Evolutionary conservation across 1,140 invertebrate genomes (phyloP).

Genomic region (silkworm (Bombyx mori)): ASM3026992v2 NC_085126.1:9339501-9340000

Average conservation of each 20-base stretch:
- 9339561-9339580: slow-evolving; percentile 46
- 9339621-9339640: slow-evolving; percentile 53
- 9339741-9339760: slow-evolving; percentile 50
- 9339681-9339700: slow-evolving; percentile 62
- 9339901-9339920: slow-evolving; percentile 36
- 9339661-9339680: slow-evolving; percentile 61
- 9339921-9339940: slow-evolving; percentile 22
- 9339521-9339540: slow-evolving; percentile 62
- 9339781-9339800: slow-evolving; percentile 71
- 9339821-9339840: slow-evolving; percentile 63
- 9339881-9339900: slow-evolving; percentile 40
- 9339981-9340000: slow-evolving; percentile 31
- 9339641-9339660: slow-evolving; percentile 68
- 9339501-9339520: slow-evolving; percentile 72
- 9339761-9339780: slow-evolving; percentile 64
- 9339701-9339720: slow-evolving; percentile 63
- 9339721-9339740: slow-evolving; percentile 64
- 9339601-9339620: slow-evolving; percentile 38
- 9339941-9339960: slow-evolving; percentile 4
- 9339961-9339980: slow-evolving; percentile 40
- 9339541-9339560: slow-evolving; percentile 44
- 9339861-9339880: slow-evolving; percentile 56
- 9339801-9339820: slow-evolving; percentile 48
- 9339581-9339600: slow-evolving; percentile 43
- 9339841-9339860: slow-evolving; percentile 33